These are phyloP conservation scores for Cynoglossus semilaevis DNA, from an alignment of 2,113 vertebrate genomes.

Conservation along the genomic window DNA sequence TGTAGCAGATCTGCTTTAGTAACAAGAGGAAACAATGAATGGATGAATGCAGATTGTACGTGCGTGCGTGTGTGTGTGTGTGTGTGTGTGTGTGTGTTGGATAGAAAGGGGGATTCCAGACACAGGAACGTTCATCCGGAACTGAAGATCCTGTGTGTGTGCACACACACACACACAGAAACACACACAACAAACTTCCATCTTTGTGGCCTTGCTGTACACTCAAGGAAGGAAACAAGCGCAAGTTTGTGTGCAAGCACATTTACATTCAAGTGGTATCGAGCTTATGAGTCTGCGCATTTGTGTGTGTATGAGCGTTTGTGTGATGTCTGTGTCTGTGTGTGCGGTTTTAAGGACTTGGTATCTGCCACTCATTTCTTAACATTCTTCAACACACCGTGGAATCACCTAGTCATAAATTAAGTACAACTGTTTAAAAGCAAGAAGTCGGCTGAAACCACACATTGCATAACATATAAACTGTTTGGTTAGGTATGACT, in stretches of 20 bases:
- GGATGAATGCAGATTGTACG: conserved; percentile 44
- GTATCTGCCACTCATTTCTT: conserved; percentile 4
- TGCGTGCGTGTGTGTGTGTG: conserved; percentile 11
- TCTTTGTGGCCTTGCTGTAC: conserved; percentile 36
- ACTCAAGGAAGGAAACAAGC: conserved; percentile 57
- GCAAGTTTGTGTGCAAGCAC: conserved; percentile 32
- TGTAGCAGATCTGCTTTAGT: conserved; percentile 55
- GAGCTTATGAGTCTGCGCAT: neutral
- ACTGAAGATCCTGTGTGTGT: conserved; percentile 53
- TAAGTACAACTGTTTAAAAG: conserved; percentile 3
- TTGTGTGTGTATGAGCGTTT: too few species aligned
- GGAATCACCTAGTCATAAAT: conserved; percentile 26
- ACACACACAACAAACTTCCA: neutral
- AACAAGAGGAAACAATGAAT: conserved; percentile 62
- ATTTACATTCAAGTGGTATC: conserved; percentile 7
- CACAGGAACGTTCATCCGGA: conserved; percentile 59
- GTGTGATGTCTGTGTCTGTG: too few species aligned
- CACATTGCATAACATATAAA: conserved; percentile 29
- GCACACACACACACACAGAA: conserved; percentile 8
- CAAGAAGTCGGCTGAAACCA: conserved; percentile 29
- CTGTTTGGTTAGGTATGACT: conserved; percentile 1
- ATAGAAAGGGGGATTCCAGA: conserved; percentile 72
- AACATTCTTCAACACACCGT: conserved; percentile 13
- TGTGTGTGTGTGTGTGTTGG: conserved; percentile 16
- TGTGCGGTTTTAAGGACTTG: conserved; percentile 32